Evolutionary conservation across 2,888 invertebrate species (phyloP), one percentile per base, ranked within the genome.

Genomic region (Pherbina coryleti): DNA sequence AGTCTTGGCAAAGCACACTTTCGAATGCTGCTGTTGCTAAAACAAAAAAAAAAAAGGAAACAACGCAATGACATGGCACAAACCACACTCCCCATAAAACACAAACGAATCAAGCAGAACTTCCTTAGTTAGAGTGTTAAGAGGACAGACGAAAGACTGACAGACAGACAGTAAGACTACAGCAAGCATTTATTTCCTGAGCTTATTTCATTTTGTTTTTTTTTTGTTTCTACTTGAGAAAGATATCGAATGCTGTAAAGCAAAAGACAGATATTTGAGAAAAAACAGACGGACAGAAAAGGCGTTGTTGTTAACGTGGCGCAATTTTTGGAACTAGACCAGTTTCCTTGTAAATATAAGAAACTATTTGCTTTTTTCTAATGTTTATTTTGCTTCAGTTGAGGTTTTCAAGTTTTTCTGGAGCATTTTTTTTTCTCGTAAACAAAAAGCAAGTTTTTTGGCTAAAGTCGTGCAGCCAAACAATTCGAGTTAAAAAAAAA

Each of bases 111-210:
- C 44, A 44, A 44, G 44, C 14, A 44, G 44, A 44, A 14, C 44
- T 44, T 44, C 44, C 14, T 11, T 44, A 44, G 44, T 44, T 44
- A 7, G 44, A 44, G 44, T 44, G 11, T 44, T 44, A 14, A 11
- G 14, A 44, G 14, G 14, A 22, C 19, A 60, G 64, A n/a, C 60
- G 1, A 25, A 57, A 44, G 0, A 8, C 5, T 19, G 25, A 74
- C 66, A 66, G 70, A 25, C 75, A 67, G 51, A 60, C 17, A 17
- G 34, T 7, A 0, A 14, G 37, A 37, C n/a, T 17, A 55, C 75
- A 78, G 70, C 22, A 72, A 73, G 70, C 64, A 64, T 60, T 22
- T 44, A 37, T 66, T 72, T 51, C 55, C 64, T 77, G 62, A 57
- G 64, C 55, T 62, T 66, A 67, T 72, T 75, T 25, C 14, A 3